Evolutionary conservation across 2,797 vertebrate species (phyloP).

Genomic region (Spondyliosoma cantharus): DNA sequence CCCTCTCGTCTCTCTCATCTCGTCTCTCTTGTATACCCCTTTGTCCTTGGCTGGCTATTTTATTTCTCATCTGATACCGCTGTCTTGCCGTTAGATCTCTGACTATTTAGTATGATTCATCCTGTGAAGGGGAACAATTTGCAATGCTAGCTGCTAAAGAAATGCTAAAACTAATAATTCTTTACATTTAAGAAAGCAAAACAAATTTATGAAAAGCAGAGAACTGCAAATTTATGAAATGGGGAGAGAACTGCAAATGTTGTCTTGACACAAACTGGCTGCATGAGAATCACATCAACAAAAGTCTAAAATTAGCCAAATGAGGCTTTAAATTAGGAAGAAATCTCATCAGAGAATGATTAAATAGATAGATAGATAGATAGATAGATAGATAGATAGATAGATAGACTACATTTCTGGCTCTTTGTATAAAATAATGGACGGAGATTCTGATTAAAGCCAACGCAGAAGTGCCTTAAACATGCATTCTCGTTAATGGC

Average conservation of each 20-base stretch:
- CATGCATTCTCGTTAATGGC: too few species aligned
- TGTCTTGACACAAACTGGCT: background rate
- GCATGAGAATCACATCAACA: background rate
- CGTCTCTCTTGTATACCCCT: conserved; percentile 36
- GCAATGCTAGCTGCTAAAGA: background rate
- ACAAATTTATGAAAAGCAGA: background rate
- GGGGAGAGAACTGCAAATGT: too few species aligned
- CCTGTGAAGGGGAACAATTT: background rate
- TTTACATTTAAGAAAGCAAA: background rate
- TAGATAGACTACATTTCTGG: too few species aligned
- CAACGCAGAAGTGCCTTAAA: too few species aligned
- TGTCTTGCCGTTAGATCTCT: conserved; percentile 33
- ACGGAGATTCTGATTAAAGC: too few species aligned
- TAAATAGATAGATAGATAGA: too few species aligned
- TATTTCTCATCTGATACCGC: conserved; percentile 57
- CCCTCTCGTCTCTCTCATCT: conserved; percentile 50
- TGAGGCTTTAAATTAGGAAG: background rate
- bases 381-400: too few species aligned
- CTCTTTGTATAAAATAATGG: too few species aligned
- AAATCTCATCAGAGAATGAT: background rate
- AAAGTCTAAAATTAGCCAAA: background rate
- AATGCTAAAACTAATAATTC: background rate
- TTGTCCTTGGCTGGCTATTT: conserved; percentile 60
- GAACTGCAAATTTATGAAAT: too few species aligned
- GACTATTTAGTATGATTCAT: conserved; percentile 42